Evolutionary conservation across 2,113 vertebrate genomes (phyloP), one percentile per base, ranked within the genome.

Genomic region (Rhynchomys soricoides): DNA sequence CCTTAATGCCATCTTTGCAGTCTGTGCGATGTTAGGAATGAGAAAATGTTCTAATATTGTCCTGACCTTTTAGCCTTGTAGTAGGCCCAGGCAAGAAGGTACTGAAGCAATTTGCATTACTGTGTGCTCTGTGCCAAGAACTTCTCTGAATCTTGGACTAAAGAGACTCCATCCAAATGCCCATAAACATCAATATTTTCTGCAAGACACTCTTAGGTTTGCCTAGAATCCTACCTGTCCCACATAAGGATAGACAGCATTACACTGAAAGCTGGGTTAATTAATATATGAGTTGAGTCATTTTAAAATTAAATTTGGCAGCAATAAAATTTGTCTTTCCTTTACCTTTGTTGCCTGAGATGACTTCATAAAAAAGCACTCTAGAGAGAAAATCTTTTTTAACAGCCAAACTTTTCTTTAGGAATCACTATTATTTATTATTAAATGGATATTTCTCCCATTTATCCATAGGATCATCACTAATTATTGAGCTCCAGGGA

Each of bases 21-120:
- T 92, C 91, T 91, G 70, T 50, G 82, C 81, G 88, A 91, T 57
- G 40, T 90, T 91, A 91, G 29, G 55, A 70, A 97, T 96, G 93
- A 93, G 96, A 93, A 97, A 96, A 92, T 86, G 59, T 45, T 94
- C 95, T 97, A 88, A 95, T 97, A 91, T 52, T 74, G 29, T 95
- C 71, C 68, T 95, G 92, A 93, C 85, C 91, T 82, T 92, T 93
- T 71, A 75, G 50, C 92, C 85, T 37, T 50, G 31, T 92, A 37
- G 64, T 37, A 78, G 59, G 79, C 77, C 40, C 85, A 93, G 89
- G 37, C 50, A 86, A 77, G 50, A 45, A 90, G 70, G 52, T 59
- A 48, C 50, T 92, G 91, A 93, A 89, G 55, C 52, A 37, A 55
- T 95, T 31, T 95, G 82, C 59, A 93, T 94, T 75, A 82, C 40